Evolutionary conservation across 2,797 vertebrate species (phyloP).

Genomic region (Brachyalestes nurse): DNA sequence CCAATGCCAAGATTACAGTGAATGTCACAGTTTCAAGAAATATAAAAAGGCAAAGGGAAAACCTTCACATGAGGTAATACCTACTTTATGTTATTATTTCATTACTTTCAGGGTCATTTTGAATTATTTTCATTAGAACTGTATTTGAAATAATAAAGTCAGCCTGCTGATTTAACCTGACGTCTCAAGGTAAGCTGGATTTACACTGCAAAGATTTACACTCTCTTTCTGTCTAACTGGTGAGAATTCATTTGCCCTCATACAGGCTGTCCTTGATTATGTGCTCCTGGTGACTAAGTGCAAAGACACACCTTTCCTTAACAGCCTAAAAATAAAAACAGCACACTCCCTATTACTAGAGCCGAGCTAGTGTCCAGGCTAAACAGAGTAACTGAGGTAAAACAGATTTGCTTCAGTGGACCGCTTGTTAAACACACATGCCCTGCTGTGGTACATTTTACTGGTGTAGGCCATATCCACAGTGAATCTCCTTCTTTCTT

Average conservation of each 20-base stretch:
- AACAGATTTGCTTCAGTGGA: slow-evolving; percentile 50
- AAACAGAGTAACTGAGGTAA: slow-evolving; percentile 54
- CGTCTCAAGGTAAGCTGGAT: neutral
- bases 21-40: neutral
- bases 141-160: too few species aligned
- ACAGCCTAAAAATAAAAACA: slow-evolving; percentile 65
- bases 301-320: slow-evolving; percentile 73
- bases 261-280: slow-evolving; percentile 52
- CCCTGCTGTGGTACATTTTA: slow-evolving; percentile 27
- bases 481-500: too few species aligned
- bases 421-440: slow-evolving; percentile 55
- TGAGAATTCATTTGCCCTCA: slow-evolving; percentile 45
- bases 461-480: neutral
- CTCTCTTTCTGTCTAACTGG: slow-evolving; percentile 33
- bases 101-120: too few species aligned
- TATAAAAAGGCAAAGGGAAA: neutral
- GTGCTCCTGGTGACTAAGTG: slow-evolving; percentile 61
- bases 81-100: too few species aligned
- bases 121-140: too few species aligned
- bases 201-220: neutral
- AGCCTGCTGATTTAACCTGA: too few species aligned
- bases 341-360: slow-evolving; percentile 47
- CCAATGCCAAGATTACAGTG: slow-evolving; percentile 19
- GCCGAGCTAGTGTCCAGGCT: slow-evolving; percentile 52
- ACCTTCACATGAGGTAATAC: neutral